phyloP scores from a whole-genome alignment of 2,888 invertebrate genomes.

The Parnassius apollo region DNA sequence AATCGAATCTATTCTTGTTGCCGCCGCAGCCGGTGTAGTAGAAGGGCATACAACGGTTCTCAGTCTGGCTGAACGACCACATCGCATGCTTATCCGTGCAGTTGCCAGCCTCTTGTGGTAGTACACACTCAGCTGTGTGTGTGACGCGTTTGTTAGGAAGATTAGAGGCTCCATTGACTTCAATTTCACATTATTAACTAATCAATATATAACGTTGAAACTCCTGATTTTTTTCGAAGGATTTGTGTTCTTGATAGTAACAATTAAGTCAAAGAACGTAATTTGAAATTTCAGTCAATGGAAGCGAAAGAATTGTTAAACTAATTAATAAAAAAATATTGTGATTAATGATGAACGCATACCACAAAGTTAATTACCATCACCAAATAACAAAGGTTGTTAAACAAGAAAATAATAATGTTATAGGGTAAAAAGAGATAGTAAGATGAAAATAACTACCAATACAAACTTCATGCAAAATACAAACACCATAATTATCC shows the following conservation, averaged over 20 bases:
- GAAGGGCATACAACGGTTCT: constrained; percentile 95
- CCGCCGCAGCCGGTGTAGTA: constrained; percentile 96
- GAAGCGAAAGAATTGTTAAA: not conserved
- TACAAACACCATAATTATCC: not conserved
- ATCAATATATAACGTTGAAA: too few relatives aligned
- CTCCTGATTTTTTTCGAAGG: too few relatives aligned
- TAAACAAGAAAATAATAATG: not conserved
- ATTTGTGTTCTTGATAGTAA: too few relatives aligned
- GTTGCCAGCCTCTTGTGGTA: constrained; percentile 87
- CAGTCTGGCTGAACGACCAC: constrained; percentile 92
- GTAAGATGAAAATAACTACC: not conserved
- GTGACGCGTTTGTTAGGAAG: constrained; percentile 42
- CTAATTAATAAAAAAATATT: not conserved
- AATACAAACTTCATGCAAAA: constrained; percentile 1
- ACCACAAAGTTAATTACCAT: not conserved
- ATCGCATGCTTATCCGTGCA: constrained; percentile 88
- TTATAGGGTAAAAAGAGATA: not conserved
- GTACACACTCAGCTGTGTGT: constrained; percentile 86
- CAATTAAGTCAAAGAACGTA: too few relatives aligned
- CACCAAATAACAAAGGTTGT: not conserved
- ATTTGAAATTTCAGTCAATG: constrained; percentile 4
- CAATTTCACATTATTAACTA: constrained; percentile 6
- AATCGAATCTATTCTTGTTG: constrained; percentile 92
- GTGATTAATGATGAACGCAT: not conserved
- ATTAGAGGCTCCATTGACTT: constrained; percentile 13